Conservation (phyloP, 1,140 invertebrate species). For the Teleogryllus occipitalis region DNA sequence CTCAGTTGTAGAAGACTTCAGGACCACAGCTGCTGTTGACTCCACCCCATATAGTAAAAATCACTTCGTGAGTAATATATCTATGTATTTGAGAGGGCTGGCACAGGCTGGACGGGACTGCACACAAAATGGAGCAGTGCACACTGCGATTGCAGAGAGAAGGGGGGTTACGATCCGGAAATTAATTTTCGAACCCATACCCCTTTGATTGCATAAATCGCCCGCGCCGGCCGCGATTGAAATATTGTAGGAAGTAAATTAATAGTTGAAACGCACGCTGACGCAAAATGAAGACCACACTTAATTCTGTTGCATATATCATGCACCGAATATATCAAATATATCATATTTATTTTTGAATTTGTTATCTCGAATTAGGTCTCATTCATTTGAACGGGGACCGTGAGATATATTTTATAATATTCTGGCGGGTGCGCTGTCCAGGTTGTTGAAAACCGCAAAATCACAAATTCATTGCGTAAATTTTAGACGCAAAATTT, state of each 20-base stretch:
- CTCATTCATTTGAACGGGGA: not conserved
- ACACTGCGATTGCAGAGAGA: not conserved
- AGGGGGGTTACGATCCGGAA: not conserved
- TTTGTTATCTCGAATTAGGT: constrained; percentile 5
- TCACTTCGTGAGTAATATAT: no score
- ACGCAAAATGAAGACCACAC: not conserved
- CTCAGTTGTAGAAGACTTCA: no score
- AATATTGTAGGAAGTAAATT: constrained; percentile 6
- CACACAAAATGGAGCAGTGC: no score
- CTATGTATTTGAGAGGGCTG: no score
- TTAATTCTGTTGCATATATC: constrained; percentile 5
- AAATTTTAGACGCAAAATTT: not conserved
- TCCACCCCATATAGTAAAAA: no score
- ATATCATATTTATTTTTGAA: constrained; percentile 6
- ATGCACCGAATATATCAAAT: not conserved
- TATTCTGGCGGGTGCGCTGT: not conserved
- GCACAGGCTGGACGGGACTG: no score
- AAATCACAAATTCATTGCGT: not conserved
- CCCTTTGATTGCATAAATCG: not conserved
- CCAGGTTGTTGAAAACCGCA: not conserved
- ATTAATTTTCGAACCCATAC: not conserved
- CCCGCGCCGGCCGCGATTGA: not conserved
- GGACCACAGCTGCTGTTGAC: no score
- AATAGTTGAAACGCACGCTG: constrained; percentile 3
- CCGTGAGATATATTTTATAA: not conserved